Evolutionary conservation across 2,113 vertebrate species (phyloP).

Genomic region (Terrapene triunguis): DNA sequence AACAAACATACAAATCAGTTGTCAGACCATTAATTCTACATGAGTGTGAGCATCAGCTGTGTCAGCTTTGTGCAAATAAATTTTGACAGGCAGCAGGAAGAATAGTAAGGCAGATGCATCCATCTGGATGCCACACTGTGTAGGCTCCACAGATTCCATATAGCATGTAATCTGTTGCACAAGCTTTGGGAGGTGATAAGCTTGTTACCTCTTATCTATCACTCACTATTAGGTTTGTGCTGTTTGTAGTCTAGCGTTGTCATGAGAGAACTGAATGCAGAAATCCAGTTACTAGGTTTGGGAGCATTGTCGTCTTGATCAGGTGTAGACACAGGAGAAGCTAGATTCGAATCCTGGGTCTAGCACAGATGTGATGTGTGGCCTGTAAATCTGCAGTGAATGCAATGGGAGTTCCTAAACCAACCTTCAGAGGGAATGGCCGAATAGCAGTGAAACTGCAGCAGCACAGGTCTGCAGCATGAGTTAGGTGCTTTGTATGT

Average conservation of each 20-base stretch:
- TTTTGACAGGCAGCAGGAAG: neutral
- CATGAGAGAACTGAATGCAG: neutral
- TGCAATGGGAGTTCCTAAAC: neutral
- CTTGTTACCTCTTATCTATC: neutral
- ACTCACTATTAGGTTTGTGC: neutral
- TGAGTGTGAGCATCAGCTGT: neutral
- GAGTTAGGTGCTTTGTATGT: neutral
- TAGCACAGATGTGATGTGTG: neutral
- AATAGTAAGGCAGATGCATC: neutral
- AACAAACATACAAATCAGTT: conserved; percentile 1
- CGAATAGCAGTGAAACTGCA: neutral
- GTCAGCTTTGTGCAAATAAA: conserved; percentile 4
- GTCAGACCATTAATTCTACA: neutral
- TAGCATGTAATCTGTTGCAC: neutral
- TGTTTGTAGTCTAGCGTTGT: neutral
- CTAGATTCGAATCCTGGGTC: neutral
- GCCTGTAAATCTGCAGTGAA: neutral
- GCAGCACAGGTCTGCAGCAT: neutral
- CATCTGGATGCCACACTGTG: neutral
- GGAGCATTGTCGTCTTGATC: neutral
- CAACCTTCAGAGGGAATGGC: neutral
- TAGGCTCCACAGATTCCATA: neutral
- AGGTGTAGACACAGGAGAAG: neutral
- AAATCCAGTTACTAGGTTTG: neutral
- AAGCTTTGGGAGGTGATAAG: neutral